Evolutionary conservation across 2,888 invertebrate genomes (phyloP).

Genomic region (Drosophila borealis): DNA sequence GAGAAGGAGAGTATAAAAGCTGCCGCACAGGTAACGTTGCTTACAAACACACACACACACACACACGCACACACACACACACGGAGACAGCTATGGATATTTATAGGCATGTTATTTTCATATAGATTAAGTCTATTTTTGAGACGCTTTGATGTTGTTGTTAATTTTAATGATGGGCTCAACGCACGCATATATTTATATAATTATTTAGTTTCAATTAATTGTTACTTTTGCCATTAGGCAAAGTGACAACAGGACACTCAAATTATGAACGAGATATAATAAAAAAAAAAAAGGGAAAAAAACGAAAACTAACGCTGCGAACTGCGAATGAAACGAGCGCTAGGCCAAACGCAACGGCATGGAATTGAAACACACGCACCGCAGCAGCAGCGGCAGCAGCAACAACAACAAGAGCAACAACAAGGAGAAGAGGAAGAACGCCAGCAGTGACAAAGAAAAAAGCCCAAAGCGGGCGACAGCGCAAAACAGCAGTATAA

Average conservation of each 20-base stretch:
- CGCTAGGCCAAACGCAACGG: conserved; percentile 17
- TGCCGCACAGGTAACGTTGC: conserved; percentile 38
- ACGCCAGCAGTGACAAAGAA: conserved; percentile 22
- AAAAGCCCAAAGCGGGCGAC: conserved; percentile 47
- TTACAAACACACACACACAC: conserved; percentile 12
- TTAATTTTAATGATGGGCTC: conserved; percentile 20
- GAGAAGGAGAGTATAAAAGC: conserved; percentile 18
- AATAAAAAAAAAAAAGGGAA: neutral
- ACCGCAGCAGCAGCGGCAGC: conserved; percentile 18
- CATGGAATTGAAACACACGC: conserved; percentile 55
- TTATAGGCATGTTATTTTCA: conserved; percentile 37
- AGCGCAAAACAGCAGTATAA: conserved; percentile 32
- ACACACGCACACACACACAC: conserved; percentile 8
- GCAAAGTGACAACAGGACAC: neutral
- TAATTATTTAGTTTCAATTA: neutral
- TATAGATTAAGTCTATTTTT: conserved; percentile 14
- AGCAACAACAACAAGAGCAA: conserved; percentile 2
- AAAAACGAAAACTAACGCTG: conserved; percentile 8
- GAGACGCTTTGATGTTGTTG: conserved; percentile 2
- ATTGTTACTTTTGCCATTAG: neutral
- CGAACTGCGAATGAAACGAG: conserved; percentile 25
- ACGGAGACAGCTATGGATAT: conserved; percentile 50
- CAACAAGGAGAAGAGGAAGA: neutral
- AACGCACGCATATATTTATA: conserved; percentile 1
- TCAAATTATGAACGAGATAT: conserved; percentile 19